These are phyloP conservation scores for Megaustenia siamemsis DNA, from an alignment of 2,888 invertebrate genomes.

Conservation along the genomic window DNA sequence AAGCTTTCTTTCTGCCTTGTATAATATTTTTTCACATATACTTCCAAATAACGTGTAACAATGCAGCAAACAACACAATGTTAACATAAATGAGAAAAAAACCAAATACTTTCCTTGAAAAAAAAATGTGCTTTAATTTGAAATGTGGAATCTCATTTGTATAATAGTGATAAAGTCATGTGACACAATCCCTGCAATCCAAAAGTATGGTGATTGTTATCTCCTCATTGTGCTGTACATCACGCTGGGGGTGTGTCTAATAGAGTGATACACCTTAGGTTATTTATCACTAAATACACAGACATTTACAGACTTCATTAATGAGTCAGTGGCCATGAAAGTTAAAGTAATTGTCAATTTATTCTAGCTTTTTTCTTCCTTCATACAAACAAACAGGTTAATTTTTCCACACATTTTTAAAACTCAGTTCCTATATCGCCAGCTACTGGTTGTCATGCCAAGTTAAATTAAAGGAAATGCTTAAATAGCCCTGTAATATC, in stretches of 20 bases:
- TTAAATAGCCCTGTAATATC: no score
- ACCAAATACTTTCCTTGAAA: no score
- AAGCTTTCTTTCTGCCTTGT: no score
- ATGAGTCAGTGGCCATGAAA: neutral
- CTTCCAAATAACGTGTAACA: no score
- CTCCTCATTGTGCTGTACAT: neutral
- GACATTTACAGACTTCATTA: neutral
- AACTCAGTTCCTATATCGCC: neutral
- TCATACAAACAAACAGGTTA: no score
- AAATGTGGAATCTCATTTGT: neutral
- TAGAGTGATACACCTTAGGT: no score
- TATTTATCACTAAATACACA: neutral
- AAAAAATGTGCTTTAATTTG: conserved; percentile 8
- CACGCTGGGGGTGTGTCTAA: no score
- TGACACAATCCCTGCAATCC: neutral
- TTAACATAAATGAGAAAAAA: no score
- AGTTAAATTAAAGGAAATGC: no score
- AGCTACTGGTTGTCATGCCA: neutral
- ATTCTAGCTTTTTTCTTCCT: neutral
- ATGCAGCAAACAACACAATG: neutral
- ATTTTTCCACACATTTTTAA: neutral
- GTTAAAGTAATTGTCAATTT: neutral
- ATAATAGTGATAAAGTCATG: neutral
- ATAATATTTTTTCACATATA: no score
- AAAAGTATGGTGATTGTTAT: neutral